A percentile compares a stretch with the other conserved stretches of the same genome.
phyloP scores from a whole-genome alignment of 2,797 vertebrate species.

The Hippoglossus hippoglossus region DNA sequence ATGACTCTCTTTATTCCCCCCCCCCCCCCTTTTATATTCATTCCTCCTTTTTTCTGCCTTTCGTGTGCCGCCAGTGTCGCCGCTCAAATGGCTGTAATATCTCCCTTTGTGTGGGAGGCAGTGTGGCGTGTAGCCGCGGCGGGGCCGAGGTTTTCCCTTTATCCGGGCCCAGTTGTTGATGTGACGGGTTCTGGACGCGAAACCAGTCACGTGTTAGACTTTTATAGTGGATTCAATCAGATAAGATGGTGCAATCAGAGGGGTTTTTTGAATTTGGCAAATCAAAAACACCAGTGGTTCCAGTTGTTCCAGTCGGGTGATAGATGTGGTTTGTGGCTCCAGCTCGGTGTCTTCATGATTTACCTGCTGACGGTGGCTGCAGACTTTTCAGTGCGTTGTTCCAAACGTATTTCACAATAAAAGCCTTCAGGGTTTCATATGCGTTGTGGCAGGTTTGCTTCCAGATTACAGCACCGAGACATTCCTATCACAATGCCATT shows the following conservation, averaged over 20 bases:
- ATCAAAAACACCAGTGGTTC: conserved; percentile 1
- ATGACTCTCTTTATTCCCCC: conserved; percentile 31
- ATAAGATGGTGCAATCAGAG: conserved; percentile 4
- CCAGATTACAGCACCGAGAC: conserved; percentile 6
- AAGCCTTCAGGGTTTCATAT: not conserved
- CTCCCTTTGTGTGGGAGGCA: conserved; percentile 26
- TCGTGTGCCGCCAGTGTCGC: not conserved
- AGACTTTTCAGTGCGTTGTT: not conserved
- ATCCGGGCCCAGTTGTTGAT: conserved; percentile 14
- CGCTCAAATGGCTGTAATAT: conserved; percentile 20
- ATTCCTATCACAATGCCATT: conserved; percentile 18
- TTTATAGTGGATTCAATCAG: conserved; percentile 10
- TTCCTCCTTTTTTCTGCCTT: conserved; percentile 2
- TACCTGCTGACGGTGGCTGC: not conserved
- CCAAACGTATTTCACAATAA: not conserved
- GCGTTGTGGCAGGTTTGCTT: not conserved
- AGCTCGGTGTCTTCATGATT: not conserved
- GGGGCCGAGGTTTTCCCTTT: not conserved
- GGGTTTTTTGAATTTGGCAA: conserved; percentile 10
- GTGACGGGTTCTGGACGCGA: not conserved
- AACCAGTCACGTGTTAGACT: not conserved
- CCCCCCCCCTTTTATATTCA: conserved; percentile 27
- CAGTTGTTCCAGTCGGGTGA: not conserved
- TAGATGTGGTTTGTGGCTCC: not conserved
- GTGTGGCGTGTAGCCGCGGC: not conserved